Base-by-base conservation (phyloP, 1,140 invertebrate species). In the Notospermus geniculatus region DNA sequence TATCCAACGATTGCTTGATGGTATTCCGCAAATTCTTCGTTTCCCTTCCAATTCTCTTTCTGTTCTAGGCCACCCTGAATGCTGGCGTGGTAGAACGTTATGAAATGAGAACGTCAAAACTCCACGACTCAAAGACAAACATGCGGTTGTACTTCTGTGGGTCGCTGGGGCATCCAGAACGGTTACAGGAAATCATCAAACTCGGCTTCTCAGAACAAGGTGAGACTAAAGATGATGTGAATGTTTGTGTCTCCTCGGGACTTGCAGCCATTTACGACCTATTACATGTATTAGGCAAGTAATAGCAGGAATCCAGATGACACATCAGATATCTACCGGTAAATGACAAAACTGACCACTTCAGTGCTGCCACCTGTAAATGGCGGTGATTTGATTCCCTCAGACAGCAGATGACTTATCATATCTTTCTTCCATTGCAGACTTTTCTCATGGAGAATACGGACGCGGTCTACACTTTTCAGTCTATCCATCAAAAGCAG, bases 381-480 rank as follows among this genome's bases (percentile, higher is more conserved):
- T n/a, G n/a, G n/a, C n/a, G n/a, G n/a, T n/a, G n/a, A n/a, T n/a
- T n/a, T n/a, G n/a, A n/a, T n/a, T n/a, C n/a, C n/a, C n/a, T n/a
- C n/a, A n/a, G n/a, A n/a, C 15, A 7, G 32, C 32, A 7, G 32
- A 36, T 36, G 15, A 36, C 15, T 36, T 15, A 36, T 15, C 4
- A 36, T 36, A 36, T 15, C 32, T 36, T 11, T 57, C 57, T 60
- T 53, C 59, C 43, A 22, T 72, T 69, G 29, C 69, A 78, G 76
- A 79, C 69, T 71, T 79, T 56, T 61, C 60, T 2, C 60, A 71
- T 66, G 77, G 75, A 36, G 71, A 75, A 45, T 79, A 65, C 72
- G 77, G 77, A 23, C 62, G 68, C 62, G 77, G 77, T 7, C 57
- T 79, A 13, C 77, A 77, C 52, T 79, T 79, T 61, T 74, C 77